Conservation (phyloP, 2,797 vertebrate species). For the Erethizon dorsatum region DNA sequence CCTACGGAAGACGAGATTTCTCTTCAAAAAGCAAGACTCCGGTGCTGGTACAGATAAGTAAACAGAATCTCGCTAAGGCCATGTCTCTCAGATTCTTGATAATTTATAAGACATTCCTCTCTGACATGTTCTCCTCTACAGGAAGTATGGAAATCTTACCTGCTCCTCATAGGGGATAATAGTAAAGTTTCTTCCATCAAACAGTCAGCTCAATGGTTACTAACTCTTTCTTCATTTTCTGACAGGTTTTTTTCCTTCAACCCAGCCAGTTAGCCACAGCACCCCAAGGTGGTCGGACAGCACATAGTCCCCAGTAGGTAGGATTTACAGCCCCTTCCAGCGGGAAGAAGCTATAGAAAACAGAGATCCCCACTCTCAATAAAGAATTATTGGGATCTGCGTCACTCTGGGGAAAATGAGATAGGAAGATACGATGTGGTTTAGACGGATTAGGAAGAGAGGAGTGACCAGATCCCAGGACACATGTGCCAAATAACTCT, state of each 20-base stretch:
- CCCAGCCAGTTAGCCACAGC: background rate
- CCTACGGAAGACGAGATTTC: too few relatives aligned
- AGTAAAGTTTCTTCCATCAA: too few relatives aligned
- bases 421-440: too few relatives aligned
- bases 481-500: background rate
- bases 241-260: background rate
- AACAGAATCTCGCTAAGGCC: too few relatives aligned
- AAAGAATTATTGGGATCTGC: background rate
- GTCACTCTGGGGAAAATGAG: background rate
- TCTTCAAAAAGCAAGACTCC: too few relatives aligned
- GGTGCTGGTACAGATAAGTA: too few relatives aligned
- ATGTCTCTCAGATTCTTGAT: too few relatives aligned
- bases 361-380: background rate
- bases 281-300: background rate
- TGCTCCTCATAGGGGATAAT: too few relatives aligned
- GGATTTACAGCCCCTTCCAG: background rate
- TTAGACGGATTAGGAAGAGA: background rate
- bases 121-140: too few relatives aligned
- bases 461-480: background rate
- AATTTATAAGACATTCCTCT: too few relatives aligned
- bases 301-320: background rate
- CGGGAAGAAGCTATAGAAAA: background rate
- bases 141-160: too few relatives aligned
- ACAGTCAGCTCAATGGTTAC: too few relatives aligned
- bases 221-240: background rate